phyloP scores from a whole-genome alignment of 2,113 vertebrate genomes.

The Xiphophorus couchianus region DNA sequence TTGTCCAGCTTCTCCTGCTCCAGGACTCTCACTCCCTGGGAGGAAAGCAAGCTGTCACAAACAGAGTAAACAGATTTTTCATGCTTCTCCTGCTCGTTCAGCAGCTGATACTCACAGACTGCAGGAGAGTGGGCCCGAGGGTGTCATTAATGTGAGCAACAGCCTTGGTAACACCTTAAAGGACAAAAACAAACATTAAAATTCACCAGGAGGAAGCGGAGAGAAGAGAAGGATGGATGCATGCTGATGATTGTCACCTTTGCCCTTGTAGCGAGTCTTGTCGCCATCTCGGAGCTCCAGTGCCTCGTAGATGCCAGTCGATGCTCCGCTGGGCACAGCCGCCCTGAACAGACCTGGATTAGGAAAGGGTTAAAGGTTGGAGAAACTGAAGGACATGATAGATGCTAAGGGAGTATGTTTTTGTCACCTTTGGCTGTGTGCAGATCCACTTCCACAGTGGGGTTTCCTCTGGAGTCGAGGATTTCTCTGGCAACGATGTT shows the following conservation, averaged over 20 bases:
- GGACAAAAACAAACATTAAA: conserved; percentile 1
- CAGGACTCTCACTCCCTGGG: conserved; percentile 86
- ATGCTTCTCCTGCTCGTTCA: not conserved
- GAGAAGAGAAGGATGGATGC: not conserved
- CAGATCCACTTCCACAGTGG: conserved; percentile 89
- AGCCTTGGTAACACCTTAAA: conserved; percentile 89
- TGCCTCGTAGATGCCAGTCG: conserved; percentile 92
- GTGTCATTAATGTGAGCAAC: conserved; percentile 92
- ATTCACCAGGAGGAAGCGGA: not conserved
- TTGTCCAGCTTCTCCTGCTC: conserved; percentile 93
- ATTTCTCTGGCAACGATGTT: conserved; percentile 93
- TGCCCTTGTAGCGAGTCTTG: conserved; percentile 91
- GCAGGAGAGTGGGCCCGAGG: conserved; percentile 86
- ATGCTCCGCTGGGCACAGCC: conserved; percentile 90
- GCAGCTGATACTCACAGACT: conserved; percentile 80
- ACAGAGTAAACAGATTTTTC: conserved; percentile 5
- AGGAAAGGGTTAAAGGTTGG: not conserved
- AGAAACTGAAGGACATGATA: not conserved
- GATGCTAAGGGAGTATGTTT: not conserved
- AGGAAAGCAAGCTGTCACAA: conserved; percentile 19
- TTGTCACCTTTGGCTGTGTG: conserved; percentile 84
- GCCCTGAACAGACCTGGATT: conserved; percentile 89
- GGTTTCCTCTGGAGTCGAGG: conserved; percentile 87
- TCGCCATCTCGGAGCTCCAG: conserved; percentile 91
- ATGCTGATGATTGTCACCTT: conserved; percentile 77